Conservation (phyloP, 2,888 invertebrate genomes). For the Latrodectus elegans region DNA sequence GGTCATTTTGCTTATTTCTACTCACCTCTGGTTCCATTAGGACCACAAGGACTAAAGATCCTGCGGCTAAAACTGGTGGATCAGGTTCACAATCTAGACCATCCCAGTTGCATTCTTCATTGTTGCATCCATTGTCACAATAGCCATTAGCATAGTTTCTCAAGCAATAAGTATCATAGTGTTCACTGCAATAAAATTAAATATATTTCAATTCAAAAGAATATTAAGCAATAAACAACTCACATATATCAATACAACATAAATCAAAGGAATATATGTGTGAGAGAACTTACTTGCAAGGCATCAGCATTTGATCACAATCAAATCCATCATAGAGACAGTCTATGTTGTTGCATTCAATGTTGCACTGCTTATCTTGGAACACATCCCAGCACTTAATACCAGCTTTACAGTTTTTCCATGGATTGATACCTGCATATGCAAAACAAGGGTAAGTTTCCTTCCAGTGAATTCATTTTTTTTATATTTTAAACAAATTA, state of each 20-base stretch:
- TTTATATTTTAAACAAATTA: too few relatives aligned
- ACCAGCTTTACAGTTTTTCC: conserved; percentile 92
- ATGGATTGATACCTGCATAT: conserved; percentile 81
- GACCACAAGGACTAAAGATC: conserved; percentile 89
- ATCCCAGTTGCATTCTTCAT: conserved; percentile 98
- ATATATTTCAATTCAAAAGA: not conserved
- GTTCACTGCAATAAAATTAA: conserved; percentile 78
- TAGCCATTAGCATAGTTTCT: conserved; percentile 94
- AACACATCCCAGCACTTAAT: conserved; percentile 94
- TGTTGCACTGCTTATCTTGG: conserved; percentile 90
- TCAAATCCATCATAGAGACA: conserved; percentile 98
- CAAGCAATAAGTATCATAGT: conserved; percentile 93
- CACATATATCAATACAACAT: not conserved
- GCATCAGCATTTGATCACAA: conserved; percentile 81
- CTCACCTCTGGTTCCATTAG: conserved; percentile 81
- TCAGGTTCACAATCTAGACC: conserved; percentile 90
- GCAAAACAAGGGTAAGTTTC: too few relatives aligned
- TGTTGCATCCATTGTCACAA: conserved; percentile 97
- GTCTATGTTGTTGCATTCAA: conserved; percentile 94
- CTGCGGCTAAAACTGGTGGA: conserved; percentile 80
- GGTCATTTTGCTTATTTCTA: not conserved
- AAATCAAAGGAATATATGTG: not conserved
- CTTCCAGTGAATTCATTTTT: not conserved
- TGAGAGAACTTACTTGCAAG: conserved; percentile 66
- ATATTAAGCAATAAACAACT: too few relatives aligned